These are phyloP conservation scores for Ichneumoninae sp. DNA, from an alignment of 2,888 invertebrate species.

Conservation along the genomic window DNA sequence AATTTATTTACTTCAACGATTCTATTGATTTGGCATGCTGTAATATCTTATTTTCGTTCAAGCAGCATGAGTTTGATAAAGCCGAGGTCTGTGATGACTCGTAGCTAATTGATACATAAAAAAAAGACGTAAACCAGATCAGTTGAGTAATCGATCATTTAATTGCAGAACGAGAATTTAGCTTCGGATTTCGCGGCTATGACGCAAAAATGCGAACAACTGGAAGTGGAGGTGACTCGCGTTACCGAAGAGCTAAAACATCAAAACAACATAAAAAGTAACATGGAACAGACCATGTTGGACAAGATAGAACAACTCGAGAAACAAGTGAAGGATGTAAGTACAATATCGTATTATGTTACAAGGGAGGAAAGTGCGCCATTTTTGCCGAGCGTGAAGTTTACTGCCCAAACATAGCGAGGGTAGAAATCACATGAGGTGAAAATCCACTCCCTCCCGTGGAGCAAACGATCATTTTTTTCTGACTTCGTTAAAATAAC, in stretches of 20 bases:
- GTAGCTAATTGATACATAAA: conserved; percentile 10
- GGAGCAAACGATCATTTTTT: too few species aligned
- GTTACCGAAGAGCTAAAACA: conserved; percentile 77
- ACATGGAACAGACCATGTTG: conserved; percentile 85
- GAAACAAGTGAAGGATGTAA: conserved; percentile 87
- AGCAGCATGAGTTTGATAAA: conserved; percentile 79
- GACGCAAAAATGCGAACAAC: conserved; percentile 82
- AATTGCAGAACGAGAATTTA: conserved; percentile 82
- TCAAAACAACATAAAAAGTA: conserved; percentile 85
- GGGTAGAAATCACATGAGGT: too few species aligned
- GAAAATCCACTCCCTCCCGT: too few species aligned
- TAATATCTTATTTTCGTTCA: conserved; percentile 65
- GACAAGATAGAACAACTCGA: conserved; percentile 86
- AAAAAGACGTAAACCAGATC: neutral
- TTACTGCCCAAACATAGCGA: too few species aligned
- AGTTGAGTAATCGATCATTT: conserved; percentile 37
- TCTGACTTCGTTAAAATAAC: too few species aligned
- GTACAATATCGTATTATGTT: conserved; percentile 69
- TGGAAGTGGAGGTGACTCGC: conserved; percentile 80
- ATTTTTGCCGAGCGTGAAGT: too few species aligned
- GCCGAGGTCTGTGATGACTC: conserved; percentile 74
- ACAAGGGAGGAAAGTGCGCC: too few species aligned
- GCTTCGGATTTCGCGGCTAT: conserved; percentile 83
- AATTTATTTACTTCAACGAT: conserved; percentile 13
- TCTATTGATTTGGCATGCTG: conserved; percentile 46